Percentiles rank a stretch among this genome's conserved stretches.
These are phyloP conservation scores for Agrenia bidenticulata DNA, from an alignment of 2,888 invertebrate species.

Conservation along the genomic window DNA sequence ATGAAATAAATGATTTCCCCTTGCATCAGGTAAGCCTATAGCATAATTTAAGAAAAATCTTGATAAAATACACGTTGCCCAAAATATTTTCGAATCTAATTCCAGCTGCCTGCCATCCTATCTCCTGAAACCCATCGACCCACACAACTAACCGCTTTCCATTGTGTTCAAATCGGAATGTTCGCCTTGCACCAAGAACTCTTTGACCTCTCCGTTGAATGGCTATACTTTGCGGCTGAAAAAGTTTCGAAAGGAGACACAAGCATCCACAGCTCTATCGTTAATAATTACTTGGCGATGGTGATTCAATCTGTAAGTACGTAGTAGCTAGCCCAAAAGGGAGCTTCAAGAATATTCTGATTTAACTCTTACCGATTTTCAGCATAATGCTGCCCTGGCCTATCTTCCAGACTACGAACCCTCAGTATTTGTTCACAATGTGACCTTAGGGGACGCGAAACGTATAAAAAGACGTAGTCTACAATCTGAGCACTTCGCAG, in stretches of 20 bases:
- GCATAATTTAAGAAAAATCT: too few species aligned
- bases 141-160: conserved; percentile 8
- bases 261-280: neutral
- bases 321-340: too few species aligned
- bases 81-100: too few species aligned
- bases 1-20: conserved; percentile 17
- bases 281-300: neutral
- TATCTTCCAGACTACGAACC: neutral
- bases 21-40: conserved; percentile 3
- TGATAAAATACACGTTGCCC: too few species aligned
- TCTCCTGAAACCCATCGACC: neutral
- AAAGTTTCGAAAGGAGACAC: conserved; percentile 11
- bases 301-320: neutral
- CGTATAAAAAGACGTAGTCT: neutral
- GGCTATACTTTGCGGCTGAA: neutral
- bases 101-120: neutral
- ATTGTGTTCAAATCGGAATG: conserved; percentile 14
- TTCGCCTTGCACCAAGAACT: conserved; percentile 18
- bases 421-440: neutral
- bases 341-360: too few species aligned
- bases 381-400: neutral
- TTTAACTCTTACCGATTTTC: neutral
- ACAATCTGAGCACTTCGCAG: neutral
- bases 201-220: conserved; percentile 9
- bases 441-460: neutral